Evolutionary conservation across 2,888 invertebrate species (phyloP).

Genomic region (Drosophila nr. perissopoda): DNA sequence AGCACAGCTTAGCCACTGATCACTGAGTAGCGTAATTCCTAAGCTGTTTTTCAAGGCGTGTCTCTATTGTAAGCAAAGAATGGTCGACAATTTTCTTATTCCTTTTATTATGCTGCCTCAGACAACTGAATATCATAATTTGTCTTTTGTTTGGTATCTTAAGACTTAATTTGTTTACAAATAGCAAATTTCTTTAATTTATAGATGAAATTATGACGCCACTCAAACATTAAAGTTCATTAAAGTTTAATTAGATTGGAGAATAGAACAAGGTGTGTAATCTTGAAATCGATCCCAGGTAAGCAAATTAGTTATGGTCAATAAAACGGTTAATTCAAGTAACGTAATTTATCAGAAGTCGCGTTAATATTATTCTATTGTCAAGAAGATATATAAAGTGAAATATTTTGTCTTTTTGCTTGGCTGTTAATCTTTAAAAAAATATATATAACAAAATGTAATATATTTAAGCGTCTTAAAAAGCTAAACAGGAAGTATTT

Average conservation of each 20-base stretch:
- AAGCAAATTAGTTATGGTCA: background rate
- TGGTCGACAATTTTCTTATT: conserved; percentile 12
- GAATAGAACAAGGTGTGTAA: background rate
- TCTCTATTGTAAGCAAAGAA: conserved; percentile 16
- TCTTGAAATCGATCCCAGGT: too few relatives aligned
- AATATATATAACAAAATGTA: background rate
- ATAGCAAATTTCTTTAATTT: conserved; percentile 35
- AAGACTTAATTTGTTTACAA: conserved; percentile 23
- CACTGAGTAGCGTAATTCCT: conserved; percentile 8
- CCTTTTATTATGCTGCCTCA: background rate
- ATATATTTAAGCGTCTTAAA: background rate
- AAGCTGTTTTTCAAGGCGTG: conserved; percentile 10
- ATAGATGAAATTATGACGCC: conserved; percentile 26
- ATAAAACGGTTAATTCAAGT: background rate
- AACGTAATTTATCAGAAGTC: background rate
- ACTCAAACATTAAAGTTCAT: conserved; percentile 23
- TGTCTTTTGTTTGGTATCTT: conserved; percentile 9
- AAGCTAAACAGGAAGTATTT: background rate
- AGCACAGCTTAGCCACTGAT: conserved; percentile 2
- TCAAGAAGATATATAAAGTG: background rate
- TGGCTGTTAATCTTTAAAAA: background rate
- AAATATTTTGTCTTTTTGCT: background rate
- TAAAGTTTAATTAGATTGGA: background rate
- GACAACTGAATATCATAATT: conserved; percentile 35
- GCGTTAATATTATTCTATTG: background rate